Conservation (phyloP, 2,888 invertebrate genomes). For the Carcina quercana region DNA sequence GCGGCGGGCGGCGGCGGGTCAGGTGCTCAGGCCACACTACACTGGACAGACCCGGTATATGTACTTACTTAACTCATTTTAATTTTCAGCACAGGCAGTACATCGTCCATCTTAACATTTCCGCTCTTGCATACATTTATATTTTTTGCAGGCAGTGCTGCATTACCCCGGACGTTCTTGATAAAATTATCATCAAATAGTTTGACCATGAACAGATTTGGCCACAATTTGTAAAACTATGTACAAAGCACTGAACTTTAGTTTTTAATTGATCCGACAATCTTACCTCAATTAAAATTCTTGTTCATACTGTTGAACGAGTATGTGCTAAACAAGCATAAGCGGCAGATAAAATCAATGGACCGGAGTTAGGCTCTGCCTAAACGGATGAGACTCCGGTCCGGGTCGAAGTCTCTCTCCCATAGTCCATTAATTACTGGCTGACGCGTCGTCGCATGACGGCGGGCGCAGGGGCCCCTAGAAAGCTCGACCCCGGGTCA, state of each 20-base stretch:
- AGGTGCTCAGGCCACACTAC: conserved; percentile 5
- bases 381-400: conserved; percentile 9
- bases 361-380: conserved; percentile 15
- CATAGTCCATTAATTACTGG: conserved; percentile 40
- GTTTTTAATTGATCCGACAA: no score
- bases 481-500: conserved; percentile 59
- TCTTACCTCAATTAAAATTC: conserved; percentile 5
- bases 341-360: conserved; percentile 13
- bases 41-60: conserved; percentile 1
- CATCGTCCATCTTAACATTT: no score
- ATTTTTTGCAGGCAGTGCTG: no score
- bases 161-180: no score
- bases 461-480: conserved; percentile 33
- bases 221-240: no score
- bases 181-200: no score
- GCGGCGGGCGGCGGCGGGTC: no score
- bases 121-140: no score
- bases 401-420: conserved; percentile 28
- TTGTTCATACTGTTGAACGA: not conserved
- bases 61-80: no score
- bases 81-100: no score
- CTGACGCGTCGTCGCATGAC: conserved; percentile 47
- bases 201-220: no score
- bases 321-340: conserved; percentile 5
- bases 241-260: no score